These are phyloP conservation scores for Drosophila kokeensis DNA, from an alignment of 2,888 invertebrate genomes.

Conservation along the genomic window DNA sequence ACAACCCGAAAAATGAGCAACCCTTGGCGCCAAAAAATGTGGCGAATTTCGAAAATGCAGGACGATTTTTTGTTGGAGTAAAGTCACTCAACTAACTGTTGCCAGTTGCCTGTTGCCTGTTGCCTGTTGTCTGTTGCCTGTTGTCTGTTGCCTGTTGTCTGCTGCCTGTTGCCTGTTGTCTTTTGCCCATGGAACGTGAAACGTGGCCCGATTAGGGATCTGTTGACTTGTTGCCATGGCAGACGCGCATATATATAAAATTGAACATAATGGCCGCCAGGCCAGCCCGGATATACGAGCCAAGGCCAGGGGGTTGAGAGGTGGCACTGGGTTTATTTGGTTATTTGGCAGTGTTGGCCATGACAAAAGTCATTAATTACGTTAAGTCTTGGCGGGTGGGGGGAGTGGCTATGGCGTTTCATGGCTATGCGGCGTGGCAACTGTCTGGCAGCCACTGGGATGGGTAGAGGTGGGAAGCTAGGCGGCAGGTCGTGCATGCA, in stretches of 20 bases:
- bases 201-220: slow-evolving; percentile 2
- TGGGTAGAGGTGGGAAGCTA: not conserved
- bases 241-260: slow-evolving; percentile 47
- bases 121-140: not conserved
- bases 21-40: not conserved
- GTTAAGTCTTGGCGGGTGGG: slow-evolving; percentile 31
- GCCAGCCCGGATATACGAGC: not conserved
- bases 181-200: not conserved
- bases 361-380: slow-evolving; percentile 60
- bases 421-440: not conserved
- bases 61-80: not conserved
- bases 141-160: not conserved
- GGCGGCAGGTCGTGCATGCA: slow-evolving; percentile 15
- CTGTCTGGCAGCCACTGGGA: not conserved
- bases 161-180: not conserved
- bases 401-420: slow-evolving; percentile 22
- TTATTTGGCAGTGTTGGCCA: slow-evolving; percentile 6
- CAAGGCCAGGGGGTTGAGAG: not conserved
- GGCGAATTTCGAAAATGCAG: not conserved
- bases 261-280: slow-evolving; percentile 57
- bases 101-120: not conserved
- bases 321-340: not conserved
- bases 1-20: not conserved
- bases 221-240: slow-evolving; percentile 69
- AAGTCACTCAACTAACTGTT: not conserved